Evolutionary conservation across 2,797 vertebrate species (phyloP).

Genomic region (Ataeniobius toweri): DNA sequence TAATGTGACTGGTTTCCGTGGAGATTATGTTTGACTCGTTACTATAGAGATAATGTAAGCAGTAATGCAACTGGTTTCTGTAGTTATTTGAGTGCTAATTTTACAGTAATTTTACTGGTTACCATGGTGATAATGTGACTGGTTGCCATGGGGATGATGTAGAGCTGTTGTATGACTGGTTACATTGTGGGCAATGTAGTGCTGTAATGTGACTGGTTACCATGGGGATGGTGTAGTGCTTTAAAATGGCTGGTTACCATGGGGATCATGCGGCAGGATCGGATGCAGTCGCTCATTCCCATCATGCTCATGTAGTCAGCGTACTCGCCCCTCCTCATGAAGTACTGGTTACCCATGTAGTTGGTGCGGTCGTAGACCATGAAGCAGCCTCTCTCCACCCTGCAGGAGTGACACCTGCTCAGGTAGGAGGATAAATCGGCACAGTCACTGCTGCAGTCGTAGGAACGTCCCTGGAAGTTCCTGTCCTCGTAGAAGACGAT

Average conservation of each 20-base stretch:
- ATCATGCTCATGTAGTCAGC: conserved; percentile 31
- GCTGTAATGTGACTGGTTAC: conserved; percentile 42
- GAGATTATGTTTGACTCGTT: conserved; percentile 28
- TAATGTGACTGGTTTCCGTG: conserved; percentile 32
- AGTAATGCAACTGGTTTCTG: conserved; percentile 14
- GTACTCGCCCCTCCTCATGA: conserved; percentile 52
- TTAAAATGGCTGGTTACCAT: conserved; percentile 38
- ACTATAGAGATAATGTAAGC: conserved; percentile 22
- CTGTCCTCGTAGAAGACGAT: neutral
- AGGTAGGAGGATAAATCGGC: conserved; percentile 63
- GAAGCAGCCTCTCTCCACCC: conserved; percentile 65
- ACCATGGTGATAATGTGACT: neutral
- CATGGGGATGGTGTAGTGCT: conserved; percentile 26
- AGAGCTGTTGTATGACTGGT: neutral
- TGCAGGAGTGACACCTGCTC: conserved; percentile 64
- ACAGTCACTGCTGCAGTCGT: conserved; percentile 54
- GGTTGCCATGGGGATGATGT: neutral
- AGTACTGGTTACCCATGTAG: conserved; percentile 64
- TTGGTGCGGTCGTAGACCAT: conserved; percentile 62
- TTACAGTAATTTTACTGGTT: neutral
- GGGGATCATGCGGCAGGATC: conserved; percentile 57
- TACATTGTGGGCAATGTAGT: conserved; percentile 56
- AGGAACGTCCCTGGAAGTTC: conserved; percentile 54
- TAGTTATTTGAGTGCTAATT: no score
- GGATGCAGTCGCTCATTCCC: conserved; percentile 47